Evolutionary conservation across 2,797 vertebrate species (phyloP).

Genomic region (Prunella strophiata): DNA sequence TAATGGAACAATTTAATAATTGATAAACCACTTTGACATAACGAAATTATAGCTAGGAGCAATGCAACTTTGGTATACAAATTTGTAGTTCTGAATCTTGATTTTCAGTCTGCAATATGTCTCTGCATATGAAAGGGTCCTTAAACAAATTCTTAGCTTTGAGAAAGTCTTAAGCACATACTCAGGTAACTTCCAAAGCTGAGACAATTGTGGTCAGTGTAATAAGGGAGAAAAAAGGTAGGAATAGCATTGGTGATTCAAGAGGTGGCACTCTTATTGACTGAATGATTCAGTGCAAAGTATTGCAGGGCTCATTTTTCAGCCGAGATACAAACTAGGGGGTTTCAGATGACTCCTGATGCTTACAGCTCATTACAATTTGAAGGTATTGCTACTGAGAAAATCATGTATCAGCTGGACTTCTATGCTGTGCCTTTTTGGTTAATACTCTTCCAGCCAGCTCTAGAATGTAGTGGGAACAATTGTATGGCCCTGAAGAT

Average conservation of each 20-base stretch:
- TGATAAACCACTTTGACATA: slow-evolving; percentile 26
- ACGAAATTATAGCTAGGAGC: neutral
- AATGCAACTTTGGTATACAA: neutral
- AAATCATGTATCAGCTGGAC: neutral
- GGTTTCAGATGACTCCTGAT: neutral
- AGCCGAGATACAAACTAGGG: neutral
- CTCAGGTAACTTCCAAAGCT: neutral
- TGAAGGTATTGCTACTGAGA: neutral
- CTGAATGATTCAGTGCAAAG: neutral
- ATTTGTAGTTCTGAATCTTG: neutral
- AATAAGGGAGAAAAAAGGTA: neutral
- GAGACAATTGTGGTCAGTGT: neutral
- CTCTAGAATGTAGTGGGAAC: neutral
- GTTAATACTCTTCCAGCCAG: neutral
- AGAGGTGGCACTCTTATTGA: neutral
- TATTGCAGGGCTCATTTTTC: neutral
- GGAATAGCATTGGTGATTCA: neutral
- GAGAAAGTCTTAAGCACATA: neutral
- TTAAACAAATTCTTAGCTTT: neutral
- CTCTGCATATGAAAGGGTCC: neutral
- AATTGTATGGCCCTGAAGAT: neutral
- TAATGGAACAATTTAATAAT: slow-evolving; percentile 59
- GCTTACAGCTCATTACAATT: neutral
- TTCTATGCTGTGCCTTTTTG: neutral
- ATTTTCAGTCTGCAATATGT: neutral